Conservation (phyloP, 2,113 vertebrate genomes). For the Podilymbus podiceps region DNA sequence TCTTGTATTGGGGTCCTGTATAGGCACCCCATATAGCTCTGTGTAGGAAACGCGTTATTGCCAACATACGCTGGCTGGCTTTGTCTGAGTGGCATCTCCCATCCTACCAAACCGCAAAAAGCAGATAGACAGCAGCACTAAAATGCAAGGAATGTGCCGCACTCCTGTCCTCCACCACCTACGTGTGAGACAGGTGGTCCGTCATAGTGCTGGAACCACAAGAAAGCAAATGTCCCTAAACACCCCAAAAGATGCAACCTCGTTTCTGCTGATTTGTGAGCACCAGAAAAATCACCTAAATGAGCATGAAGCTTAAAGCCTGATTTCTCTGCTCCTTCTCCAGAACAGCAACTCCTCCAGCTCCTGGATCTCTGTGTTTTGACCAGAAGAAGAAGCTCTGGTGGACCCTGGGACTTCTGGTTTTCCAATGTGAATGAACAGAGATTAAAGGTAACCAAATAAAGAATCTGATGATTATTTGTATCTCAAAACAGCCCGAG, state of each 20-base stretch:
- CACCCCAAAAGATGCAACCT: neutral
- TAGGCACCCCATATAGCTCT: neutral
- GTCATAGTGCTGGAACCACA: neutral
- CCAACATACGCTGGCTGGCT: neutral
- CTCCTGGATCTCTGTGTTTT: neutral
- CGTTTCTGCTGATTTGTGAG: neutral
- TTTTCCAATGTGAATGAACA: neutral
- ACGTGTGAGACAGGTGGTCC: accelerated
- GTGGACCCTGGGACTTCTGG: neutral
- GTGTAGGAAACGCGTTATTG: neutral
- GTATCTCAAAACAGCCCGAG: neutral
- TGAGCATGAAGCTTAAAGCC: neutral
- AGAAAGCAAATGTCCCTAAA: neutral
- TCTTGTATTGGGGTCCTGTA: accelerated
- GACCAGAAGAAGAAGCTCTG: neutral
- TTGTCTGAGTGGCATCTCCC: neutral
- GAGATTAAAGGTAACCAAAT: neutral
- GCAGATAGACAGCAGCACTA: neutral
- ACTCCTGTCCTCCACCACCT: neutral
- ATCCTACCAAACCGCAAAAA: neutral
- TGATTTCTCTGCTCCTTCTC: neutral
- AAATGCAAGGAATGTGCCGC: neutral
- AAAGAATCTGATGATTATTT: neutral
- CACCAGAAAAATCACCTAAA: neutral
- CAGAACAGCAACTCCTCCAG: neutral